Conservation (phyloP, 2,888 invertebrate genomes). For the Brassicogethes aeneus region DNA sequence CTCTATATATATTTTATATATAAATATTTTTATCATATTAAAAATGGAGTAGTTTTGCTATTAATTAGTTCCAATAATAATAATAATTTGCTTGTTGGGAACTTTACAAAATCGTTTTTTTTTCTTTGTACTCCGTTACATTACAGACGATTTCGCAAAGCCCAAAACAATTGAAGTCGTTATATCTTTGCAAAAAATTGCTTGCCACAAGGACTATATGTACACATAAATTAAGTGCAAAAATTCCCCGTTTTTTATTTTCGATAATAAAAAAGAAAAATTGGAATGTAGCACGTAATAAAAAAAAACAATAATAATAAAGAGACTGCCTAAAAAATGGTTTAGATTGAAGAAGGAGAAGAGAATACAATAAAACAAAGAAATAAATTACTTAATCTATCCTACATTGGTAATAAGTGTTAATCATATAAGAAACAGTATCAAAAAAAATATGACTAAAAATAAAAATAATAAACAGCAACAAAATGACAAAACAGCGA, state of each 20-base stretch:
- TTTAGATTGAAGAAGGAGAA: too few species aligned
- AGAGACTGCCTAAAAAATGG: conserved; percentile 29
- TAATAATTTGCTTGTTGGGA: too few species aligned
- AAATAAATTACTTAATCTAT: conserved; percentile 30
- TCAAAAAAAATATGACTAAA: conserved; percentile 28
- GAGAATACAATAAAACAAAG: conserved; percentile 22
- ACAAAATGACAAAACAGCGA: conserved; percentile 22
- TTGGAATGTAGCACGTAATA: conserved; percentile 38
- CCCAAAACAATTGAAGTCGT: conserved; percentile 17
- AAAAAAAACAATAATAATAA: conserved; percentile 22
- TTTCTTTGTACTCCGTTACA: conserved; percentile 28
- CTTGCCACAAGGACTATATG: not conserved
- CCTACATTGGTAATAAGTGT: conserved; percentile 20
- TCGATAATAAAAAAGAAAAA: conserved; percentile 17
- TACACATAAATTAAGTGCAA: conserved; percentile 17
- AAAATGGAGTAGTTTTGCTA: conserved; percentile 32
- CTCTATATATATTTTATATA: conserved; percentile 32
- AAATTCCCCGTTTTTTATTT: conserved; percentile 17
- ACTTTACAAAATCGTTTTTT: conserved; percentile 34
- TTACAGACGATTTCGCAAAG: conserved; percentile 31
- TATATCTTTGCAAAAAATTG: not conserved
- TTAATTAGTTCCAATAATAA: conserved; percentile 25
- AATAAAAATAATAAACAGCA: conserved; percentile 22
- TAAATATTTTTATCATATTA: conserved; percentile 37
- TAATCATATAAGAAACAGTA: conserved; percentile 24